Percentiles rank a stretch among this genome's conserved stretches.
Conservation (phyloP, 2,113 vertebrate species). For the Addax nasomaculatus region DNA sequence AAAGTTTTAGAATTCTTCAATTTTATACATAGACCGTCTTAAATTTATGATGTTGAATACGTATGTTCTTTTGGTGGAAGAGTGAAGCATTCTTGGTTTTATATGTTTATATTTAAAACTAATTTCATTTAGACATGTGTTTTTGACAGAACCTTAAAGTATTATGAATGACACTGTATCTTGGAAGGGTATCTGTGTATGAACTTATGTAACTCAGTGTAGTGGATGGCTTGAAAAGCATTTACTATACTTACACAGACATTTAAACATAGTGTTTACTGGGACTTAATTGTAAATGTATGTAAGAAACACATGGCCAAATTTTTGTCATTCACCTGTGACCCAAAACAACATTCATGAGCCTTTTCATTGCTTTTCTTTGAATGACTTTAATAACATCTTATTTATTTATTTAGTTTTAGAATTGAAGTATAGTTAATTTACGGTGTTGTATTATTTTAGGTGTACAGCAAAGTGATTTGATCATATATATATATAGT, state of each 20-base stretch:
- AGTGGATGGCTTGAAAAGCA: not conserved
- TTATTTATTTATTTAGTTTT: not conserved
- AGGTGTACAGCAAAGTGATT: not conserved
- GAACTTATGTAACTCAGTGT: not conserved
- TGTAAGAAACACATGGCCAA: not conserved
- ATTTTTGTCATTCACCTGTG: not conserved
- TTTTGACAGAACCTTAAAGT: not conserved
- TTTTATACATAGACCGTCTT: not conserved
- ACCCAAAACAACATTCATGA: not conserved
- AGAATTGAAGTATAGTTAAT: not conserved
- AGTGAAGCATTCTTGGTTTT: not conserved
- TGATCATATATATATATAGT: too few relatives aligned
- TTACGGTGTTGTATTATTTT: not conserved
- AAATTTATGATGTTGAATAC: not conserved
- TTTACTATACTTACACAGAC: not conserved
- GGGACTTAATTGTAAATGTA: not conserved
- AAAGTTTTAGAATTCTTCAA: not conserved
- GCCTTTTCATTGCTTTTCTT: not conserved
- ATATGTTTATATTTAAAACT: conserved; percentile 3
- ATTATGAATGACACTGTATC: not conserved
- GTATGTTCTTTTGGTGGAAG: not conserved
- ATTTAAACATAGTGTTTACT: not conserved
- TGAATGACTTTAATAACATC: not conserved
- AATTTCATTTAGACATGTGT: not conserved
- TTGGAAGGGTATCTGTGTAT: not conserved